Evolutionary conservation across 2,797 vertebrate genomes (phyloP), one percentile per base, ranked within the genome.

Genomic region (Alfaro cultratus): DNA sequence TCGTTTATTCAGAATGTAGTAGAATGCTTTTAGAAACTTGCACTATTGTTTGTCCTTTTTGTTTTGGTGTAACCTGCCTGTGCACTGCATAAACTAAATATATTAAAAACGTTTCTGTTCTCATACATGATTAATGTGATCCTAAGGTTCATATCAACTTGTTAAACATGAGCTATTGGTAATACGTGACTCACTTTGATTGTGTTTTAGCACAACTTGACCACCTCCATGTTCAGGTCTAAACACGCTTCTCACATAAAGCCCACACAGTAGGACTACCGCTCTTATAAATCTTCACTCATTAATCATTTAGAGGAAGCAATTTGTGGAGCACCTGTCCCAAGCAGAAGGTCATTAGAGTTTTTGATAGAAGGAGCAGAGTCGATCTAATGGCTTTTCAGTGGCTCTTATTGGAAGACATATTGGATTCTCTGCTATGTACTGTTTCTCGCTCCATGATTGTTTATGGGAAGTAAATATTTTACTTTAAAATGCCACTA

Each of bases 281-380:
- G 74, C 76, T 85, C 82, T 88, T 89, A 92, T 90, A 92, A 91
- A 93, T 93, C 87, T 92, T 87, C 49, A 75, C 92, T 94, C 93
- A 90, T 96, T 95, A 95, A 96, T 96, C 94, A 95, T 95, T 95
- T 94, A 95, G 88, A 93, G 86, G 88, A 94, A 95, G 93, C 94
- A 95, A 95, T 96, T 95, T 95, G 89, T 91, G 84, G 84, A 91
- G 92, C 94, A 95, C 94, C 95, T 96, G 95, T 95, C 93, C 90
- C 91, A 90, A 92, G 87, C 91, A 93, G 89, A 91, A 93, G 92
- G 86, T 93, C 90, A 95, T 95, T 93, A 94, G 92, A 82, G 81
- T 87, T 93, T 93, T 94, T 84, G 80, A 93, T 94, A 89, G 88
- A 92, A 89, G 86, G 72, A 92, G 92, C 84, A 83, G 82, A 85